These are phyloP conservation scores for Bufo bufo DNA, from an alignment of 2,113 vertebrate genomes.

Conservation along the genomic window DNA sequence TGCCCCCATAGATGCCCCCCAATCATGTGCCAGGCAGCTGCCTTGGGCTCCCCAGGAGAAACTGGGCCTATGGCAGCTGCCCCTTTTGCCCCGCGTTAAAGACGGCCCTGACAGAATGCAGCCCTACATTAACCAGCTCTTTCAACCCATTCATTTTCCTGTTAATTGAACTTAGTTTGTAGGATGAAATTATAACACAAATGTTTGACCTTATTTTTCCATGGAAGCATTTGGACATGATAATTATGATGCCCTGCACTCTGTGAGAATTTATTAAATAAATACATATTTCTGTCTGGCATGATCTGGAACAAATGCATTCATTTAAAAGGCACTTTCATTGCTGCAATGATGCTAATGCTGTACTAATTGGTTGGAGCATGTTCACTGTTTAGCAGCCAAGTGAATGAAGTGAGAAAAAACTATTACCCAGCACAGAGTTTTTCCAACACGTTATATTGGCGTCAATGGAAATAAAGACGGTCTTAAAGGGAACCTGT, in stretches of 20 bases:
- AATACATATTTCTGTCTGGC: constrained; percentile 21
- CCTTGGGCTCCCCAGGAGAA: too few relatives aligned
- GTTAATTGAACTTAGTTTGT: constrained; percentile 27
- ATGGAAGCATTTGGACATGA: constrained; percentile 16
- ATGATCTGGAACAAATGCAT: constrained; percentile 30
- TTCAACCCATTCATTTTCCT: neutral
- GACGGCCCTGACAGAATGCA: too few relatives aligned
- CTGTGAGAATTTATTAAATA: constrained; percentile 17
- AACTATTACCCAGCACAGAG: neutral
- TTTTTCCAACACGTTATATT: neutral
- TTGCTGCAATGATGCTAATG: constrained; percentile 13
- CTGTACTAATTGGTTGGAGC: constrained; percentile 10
- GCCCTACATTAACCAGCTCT: neutral
- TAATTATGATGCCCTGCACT: constrained; percentile 30
- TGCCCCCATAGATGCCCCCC: too few relatives aligned
- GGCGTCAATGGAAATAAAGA: neutral
- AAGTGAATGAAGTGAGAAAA: constrained; percentile 31
- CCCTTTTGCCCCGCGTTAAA: too few relatives aligned
- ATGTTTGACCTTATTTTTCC: constrained; percentile 26
- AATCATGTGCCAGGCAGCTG: too few relatives aligned
- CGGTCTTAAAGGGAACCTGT: too few relatives aligned
- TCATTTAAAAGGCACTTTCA: constrained; percentile 34
- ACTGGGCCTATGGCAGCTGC: too few relatives aligned
- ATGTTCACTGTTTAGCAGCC: constrained; percentile 32
- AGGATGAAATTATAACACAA: neutral